Conservation (phyloP, 2,797 vertebrate species). For the Tapirus indicus region DNA sequence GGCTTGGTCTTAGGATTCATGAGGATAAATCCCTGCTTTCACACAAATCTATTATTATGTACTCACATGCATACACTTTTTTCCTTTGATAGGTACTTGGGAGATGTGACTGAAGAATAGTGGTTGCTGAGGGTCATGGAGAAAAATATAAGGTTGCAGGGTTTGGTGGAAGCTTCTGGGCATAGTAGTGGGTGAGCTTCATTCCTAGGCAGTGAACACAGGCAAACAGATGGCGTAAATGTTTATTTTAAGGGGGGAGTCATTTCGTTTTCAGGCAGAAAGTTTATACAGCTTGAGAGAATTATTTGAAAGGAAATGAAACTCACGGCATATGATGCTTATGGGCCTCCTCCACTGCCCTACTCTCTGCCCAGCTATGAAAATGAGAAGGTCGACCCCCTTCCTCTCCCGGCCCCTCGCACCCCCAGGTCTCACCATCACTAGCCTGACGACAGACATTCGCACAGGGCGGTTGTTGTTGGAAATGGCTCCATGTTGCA, state of each 20-base stretch:
- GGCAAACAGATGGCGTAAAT: slow-evolving; percentile 77
- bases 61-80: slow-evolving; percentile 59
- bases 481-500: not conserved
- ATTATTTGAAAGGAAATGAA: slow-evolving; percentile 88
- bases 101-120: slow-evolving; percentile 77
- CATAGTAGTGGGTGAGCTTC: slow-evolving; percentile 75
- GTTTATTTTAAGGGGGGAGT: slow-evolving; percentile 82
- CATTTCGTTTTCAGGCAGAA: slow-evolving; percentile 87
- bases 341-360: slow-evolving; percentile 51
- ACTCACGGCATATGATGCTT: slow-evolving; percentile 77
- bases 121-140: slow-evolving; percentile 76
- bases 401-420: not conserved
- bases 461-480: not conserved
- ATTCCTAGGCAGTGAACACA: slow-evolving; percentile 82
- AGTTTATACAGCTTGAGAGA: slow-evolving; percentile 89
- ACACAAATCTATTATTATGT: slow-evolving; percentile 75
- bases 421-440: not conserved
- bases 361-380: slow-evolving; percentile 61
- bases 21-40: slow-evolving; percentile 44
- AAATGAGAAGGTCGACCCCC: not conserved
- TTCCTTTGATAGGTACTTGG: slow-evolving; percentile 67
- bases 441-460: not conserved
- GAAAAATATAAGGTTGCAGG: slow-evolving; percentile 81
- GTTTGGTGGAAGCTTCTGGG: slow-evolving; percentile 78
- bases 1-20: not conserved